Evolutionary conservation across 2,888 invertebrate genomes (phyloP).

Genomic region (Hydrotaea diabolus): DNA sequence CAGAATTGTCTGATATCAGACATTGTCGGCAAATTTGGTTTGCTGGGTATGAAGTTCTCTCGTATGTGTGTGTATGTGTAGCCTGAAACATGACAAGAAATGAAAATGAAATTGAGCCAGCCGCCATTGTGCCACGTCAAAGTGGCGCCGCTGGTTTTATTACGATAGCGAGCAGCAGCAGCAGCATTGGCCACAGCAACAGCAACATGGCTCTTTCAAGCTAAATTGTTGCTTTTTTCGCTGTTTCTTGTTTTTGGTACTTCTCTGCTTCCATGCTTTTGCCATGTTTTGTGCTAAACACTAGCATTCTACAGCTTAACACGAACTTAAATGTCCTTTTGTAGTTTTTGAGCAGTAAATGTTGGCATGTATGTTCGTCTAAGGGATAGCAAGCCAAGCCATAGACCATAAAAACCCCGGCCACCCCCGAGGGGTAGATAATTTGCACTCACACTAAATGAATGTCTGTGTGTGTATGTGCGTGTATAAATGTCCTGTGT

Average conservation of each 20-base stretch:
- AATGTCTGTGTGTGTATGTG: background rate
- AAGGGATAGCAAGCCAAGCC: background rate
- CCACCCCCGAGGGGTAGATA: too few relatives aligned
- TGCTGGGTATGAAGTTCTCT: too few relatives aligned
- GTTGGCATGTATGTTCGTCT: too few relatives aligned
- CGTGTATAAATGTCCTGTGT: background rate
- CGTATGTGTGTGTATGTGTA: conserved; percentile 45
- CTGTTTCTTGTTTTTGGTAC: background rate
- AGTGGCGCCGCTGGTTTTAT: conserved; percentile 68
- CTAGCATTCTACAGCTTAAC: conserved; percentile 42
- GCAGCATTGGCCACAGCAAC: too few relatives aligned
- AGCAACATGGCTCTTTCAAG: conserved; percentile 44
- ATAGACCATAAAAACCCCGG: background rate
- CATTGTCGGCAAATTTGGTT: too few relatives aligned
- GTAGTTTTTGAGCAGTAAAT: conserved; percentile 1
- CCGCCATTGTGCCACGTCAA: conserved; percentile 69
- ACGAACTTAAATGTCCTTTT: conserved; percentile 60
- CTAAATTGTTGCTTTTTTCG: conserved; percentile 62
- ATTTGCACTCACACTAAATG: too few relatives aligned
- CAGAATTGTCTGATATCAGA: too few relatives aligned
- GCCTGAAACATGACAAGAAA: conserved; percentile 61
- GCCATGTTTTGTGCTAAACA: conserved; percentile 22
- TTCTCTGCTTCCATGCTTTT: background rate
- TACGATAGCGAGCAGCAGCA: conserved; percentile 19
- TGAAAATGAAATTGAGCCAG: conserved; percentile 61